phyloP scores from a whole-genome alignment of 2,888 invertebrate genomes.

The Thalpophila matura region DNA sequence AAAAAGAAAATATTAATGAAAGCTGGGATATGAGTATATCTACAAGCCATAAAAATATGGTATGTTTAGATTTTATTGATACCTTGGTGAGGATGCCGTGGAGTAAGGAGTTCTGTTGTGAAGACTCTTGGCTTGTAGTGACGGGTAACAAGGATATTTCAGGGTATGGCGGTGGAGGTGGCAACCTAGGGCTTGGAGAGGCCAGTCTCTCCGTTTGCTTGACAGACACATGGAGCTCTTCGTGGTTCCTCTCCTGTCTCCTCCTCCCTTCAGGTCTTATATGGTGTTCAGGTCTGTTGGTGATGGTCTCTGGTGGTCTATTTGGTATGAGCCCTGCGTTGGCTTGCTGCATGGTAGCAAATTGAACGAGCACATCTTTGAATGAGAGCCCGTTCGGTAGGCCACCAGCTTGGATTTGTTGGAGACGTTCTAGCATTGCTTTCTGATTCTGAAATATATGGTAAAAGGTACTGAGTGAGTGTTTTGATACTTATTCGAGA shows the following conservation, averaged over 20 bases:
- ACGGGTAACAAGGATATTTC: conserved; percentile 95
- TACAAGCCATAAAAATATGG: conserved; percentile 58
- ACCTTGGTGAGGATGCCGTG: conserved; percentile 95
- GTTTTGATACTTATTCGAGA: too few relatives aligned
- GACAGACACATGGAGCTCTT: conserved; percentile 71
- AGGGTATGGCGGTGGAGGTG: conserved; percentile 93
- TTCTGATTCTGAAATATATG: conserved; percentile 83
- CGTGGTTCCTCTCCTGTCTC: conserved; percentile 73
- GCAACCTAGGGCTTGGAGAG: conserved; percentile 83
- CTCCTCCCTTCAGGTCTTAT: conserved; percentile 75
- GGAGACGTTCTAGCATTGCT: conserved; percentile 85
- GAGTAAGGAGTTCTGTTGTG: conserved; percentile 92
- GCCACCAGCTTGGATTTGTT: conserved; percentile 86
- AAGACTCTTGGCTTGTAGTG: conserved; percentile 79
- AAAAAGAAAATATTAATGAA: conserved; percentile 66
- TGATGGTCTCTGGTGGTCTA: conserved; percentile 77
- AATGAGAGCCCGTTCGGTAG: conserved; percentile 90
- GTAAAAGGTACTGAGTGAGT: not conserved
- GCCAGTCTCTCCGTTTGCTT: conserved; percentile 80
- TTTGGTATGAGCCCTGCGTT: conserved; percentile 78
- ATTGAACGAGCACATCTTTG: conserved; percentile 94
- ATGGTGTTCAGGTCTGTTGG: conserved; percentile 79
- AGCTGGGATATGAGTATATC: conserved; percentile 66
- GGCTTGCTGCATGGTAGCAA: conserved; percentile 91
- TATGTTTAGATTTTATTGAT: conserved; percentile 32